These are phyloP conservation scores for Ophion costatus DNA, from an alignment of 2,888 invertebrate genomes.

Conservation along the genomic window DNA sequence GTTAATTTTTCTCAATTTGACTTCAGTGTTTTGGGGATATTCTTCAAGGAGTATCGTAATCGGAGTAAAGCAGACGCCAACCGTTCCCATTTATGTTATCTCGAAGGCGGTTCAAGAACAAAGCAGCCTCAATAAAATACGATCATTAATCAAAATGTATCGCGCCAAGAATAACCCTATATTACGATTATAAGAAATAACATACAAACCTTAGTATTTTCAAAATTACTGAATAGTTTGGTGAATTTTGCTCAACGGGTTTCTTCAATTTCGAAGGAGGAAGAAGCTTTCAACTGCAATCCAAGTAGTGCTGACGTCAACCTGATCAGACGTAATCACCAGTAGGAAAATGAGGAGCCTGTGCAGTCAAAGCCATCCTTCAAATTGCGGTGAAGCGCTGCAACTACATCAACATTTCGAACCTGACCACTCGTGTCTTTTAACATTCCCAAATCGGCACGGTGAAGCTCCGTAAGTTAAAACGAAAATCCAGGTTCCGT, in stretches of 20 bases:
- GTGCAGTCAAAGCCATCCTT: too few species aligned
- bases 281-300: neutral
- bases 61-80: neutral
- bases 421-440: too few species aligned
- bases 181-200: neutral
- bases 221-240: neutral
- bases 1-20: neutral
- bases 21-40: neutral
- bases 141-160: neutral
- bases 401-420: too few species aligned
- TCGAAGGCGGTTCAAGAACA: neutral
- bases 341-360: neutral
- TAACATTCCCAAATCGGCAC: too few species aligned
- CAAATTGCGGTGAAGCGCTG: too few species aligned
- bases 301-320: neutral
- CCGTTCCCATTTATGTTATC: neutral
- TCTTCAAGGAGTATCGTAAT: neutral
- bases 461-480: too few species aligned
- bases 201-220: neutral
- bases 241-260: neutral
- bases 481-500: too few species aligned
- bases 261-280: neutral
- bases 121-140: neutral
- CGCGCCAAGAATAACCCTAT: neutral
- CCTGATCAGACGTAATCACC: slow-evolving; percentile 4